Evolutionary conservation across 2,113 vertebrate genomes (phyloP).

Genomic region (Erinaceus europaeus): DNA sequence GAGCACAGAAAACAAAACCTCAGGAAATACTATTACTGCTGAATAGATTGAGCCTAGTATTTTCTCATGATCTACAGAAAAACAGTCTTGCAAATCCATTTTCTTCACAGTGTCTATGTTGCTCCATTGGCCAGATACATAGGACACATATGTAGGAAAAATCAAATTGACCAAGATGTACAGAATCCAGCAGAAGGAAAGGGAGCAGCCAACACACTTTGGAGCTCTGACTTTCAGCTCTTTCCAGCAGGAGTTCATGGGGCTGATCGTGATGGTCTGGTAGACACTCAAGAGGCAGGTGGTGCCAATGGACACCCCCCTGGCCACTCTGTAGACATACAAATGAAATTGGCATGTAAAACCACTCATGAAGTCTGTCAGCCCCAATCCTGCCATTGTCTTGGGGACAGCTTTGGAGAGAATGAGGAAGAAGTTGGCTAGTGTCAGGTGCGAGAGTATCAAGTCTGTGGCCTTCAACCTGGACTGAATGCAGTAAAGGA

Average conservation of each 20-base stretch:
- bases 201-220: not conserved
- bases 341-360: not conserved
- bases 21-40: not conserved
- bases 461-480: not conserved
- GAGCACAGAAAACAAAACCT: not conserved
- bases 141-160: not conserved
- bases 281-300: not conserved
- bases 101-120: not conserved
- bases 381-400: not conserved
- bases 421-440: not conserved
- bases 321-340: not conserved
- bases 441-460: not conserved
- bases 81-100: not conserved
- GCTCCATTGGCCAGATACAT: not conserved
- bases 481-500: too few species aligned
- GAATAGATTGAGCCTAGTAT: not conserved
- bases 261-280: not conserved
- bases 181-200: not conserved
- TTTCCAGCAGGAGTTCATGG: not conserved
- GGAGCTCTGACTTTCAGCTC: too few species aligned
- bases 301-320: not conserved
- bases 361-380: not conserved
- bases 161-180: not conserved
- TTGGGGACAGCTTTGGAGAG: not conserved
- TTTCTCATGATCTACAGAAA: fast-evolving